Base-by-base conservation (phyloP, 1,140 invertebrate species). In the Cherax quadricarinatus region DNA sequence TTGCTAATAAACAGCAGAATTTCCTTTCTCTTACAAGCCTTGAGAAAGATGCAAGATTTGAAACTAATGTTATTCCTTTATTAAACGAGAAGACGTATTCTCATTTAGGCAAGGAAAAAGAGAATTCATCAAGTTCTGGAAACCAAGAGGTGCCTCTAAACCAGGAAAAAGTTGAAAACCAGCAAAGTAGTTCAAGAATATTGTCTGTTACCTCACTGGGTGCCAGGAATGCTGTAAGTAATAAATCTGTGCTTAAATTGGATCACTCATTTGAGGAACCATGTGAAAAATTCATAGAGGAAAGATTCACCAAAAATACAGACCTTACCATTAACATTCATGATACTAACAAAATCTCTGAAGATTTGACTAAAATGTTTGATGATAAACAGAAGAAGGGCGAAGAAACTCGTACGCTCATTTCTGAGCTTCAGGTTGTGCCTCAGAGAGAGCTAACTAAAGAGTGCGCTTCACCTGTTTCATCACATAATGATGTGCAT, bases 11-110 rank as follows among this genome's bases (percentile, higher is more conserved):
- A 30, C 83, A 85, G 24, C 41, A 70, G 3, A 85, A 85, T 18
- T 85, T 85, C 83, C 60, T 85, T 14, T 49, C 83, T 85, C 60
- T 85, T 6, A 48, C 83, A 66, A 85, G 30, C 21, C 60, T 85
- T 18, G 83, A 41, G 70, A 78, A 87, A 53, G 70, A 53, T 78
- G 16, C 41, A 16, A 82, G 49, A 82, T 82, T 57, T 82, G 80
- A 82, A 30, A 16, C 6, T 10, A 30, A 51, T 82, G 41, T 48
- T 80, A 21, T 30, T 80, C 14, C 53, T 57, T 57, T 57, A 57
- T 6, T 14, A 6, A 14, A 57, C 6, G 14, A 57, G 53, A 57
- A 9, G 9, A 57, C 53, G 6, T 57, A 57, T 57, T 66, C 62
- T 66, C 80, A 51, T 51, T 51, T 51, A 14, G 41, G 49, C 6